Evolutionary conservation across 2,888 invertebrate genomes (phyloP), one percentile per base, ranked within the genome.

Genomic region (Ganaspis brasiliensis): DNA sequence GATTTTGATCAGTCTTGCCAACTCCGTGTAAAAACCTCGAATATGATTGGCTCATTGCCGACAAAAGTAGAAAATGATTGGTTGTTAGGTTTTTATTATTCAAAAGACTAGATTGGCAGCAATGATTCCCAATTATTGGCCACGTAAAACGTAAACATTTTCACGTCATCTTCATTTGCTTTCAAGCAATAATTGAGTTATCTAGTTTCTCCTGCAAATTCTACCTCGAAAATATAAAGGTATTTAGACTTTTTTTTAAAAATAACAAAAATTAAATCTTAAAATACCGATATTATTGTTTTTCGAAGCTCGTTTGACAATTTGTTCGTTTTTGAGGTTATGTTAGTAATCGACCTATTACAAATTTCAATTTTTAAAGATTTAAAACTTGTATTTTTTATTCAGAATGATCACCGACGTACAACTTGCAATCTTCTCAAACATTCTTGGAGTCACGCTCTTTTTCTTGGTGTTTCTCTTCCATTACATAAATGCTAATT

Each of bases 391-490:
- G 14, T 52, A 8, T 37, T 67, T 61, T 19, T 61, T 67, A 31
- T 89, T 87, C 14, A 84, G 91, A 91, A 99, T 99, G 99, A 98
- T 99, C 85, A 98, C 98, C 1, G 99, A 99, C 91, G 96, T 99
- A 56, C 99, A 99, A 92, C 92, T 99, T 84, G 98, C 98, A 0
- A 95, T 99, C 76, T 98, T 99, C 92, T 97, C 98, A 83, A 99
- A 99, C 92, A 96, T 98, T 81, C 92, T 99, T 82, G 99, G 99
- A 82, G 98, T 99, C 2, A 96, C 97, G 0, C 93, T 97, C 52
- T 97, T 99, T 89, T 93, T 99, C 72, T 92, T 99, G 84, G 98
- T 99, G n/a, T 98, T 99, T 70, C 93, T 98, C 1, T 99, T 98
- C 91, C 99, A 99, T 90, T 99, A 99, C 90, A 97, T 99, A 73